Conservation (phyloP, 2,113 vertebrate genomes). For the Hydrolagus affinis region DNA sequence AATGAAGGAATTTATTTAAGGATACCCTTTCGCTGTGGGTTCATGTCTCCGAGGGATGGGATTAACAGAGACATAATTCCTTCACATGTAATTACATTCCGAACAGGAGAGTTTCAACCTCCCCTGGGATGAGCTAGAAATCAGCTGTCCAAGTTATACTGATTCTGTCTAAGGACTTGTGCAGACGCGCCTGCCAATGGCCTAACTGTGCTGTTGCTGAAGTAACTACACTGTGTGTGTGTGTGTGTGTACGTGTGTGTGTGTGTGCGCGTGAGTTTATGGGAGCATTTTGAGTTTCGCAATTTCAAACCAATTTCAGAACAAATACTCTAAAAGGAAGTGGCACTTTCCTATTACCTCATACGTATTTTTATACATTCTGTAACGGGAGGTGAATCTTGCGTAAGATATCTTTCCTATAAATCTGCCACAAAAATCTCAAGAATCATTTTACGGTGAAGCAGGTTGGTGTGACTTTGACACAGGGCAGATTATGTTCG, state of each 20-base stretch:
- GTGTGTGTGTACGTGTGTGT: not conserved
- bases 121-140: too few species aligned
- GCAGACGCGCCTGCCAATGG: not conserved
- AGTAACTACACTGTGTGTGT: not conserved
- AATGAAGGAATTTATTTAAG: not conserved
- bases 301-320: not conserved
- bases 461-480: not conserved
- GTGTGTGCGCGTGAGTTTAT: not conserved
- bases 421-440: not conserved
- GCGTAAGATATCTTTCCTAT: not conserved
- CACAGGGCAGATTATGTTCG: not conserved
- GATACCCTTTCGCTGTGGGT: not conserved
- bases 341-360: not conserved
- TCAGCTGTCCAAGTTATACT: too few species aligned
- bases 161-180: too few species aligned
- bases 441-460: slow-evolving; percentile 4
- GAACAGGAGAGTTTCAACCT: not conserved
- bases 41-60: not conserved
- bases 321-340: not conserved
- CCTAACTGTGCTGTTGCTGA: not conserved
- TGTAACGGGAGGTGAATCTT: not conserved
- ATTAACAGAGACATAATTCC: not conserved
- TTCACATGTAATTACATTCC: not conserved
- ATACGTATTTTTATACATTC: not conserved
- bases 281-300: not conserved